Evolutionary conservation across 2,888 invertebrate species (phyloP).

Genomic region (Smittia sp.): DNA sequence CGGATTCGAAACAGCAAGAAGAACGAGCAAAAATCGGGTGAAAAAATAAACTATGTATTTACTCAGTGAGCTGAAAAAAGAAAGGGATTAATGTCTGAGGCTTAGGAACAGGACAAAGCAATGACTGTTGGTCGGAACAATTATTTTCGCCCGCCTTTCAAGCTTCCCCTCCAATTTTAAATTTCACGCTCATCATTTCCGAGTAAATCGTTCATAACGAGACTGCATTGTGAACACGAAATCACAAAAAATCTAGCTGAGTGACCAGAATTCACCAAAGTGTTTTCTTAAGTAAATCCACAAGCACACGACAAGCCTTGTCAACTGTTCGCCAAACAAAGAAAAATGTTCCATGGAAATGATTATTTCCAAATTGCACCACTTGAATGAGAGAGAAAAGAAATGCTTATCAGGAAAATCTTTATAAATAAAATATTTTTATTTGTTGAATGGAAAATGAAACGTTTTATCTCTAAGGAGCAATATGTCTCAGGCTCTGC

Average conservation of each 20-base stretch:
- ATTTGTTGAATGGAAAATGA: background rate
- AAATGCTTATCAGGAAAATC: background rate
- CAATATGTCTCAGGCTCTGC: background rate
- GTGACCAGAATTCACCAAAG: background rate
- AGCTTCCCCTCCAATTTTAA: too few species aligned
- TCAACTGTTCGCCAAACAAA: background rate
- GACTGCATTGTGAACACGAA: too few species aligned
- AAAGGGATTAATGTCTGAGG: too few species aligned
- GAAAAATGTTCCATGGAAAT: conserved; percentile 4
- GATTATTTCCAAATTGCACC: background rate
- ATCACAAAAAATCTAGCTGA: background rate
- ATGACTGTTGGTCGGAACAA: too few species aligned
- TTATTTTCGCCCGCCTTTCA: too few species aligned
- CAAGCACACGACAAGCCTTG: background rate
- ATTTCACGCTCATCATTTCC: too few species aligned
- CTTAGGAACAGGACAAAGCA: too few species aligned
- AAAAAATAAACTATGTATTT: too few species aligned
- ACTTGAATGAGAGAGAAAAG: background rate
- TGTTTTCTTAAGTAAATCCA: background rate
- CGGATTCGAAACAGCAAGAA: too few species aligned
- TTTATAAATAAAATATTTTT: background rate
- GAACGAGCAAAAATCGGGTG: too few species aligned
- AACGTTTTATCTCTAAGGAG: background rate
- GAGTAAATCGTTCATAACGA: too few species aligned
- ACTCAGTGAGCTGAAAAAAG: too few species aligned